A percentile compares a stretch with the other conserved stretches of the same genome.
Conservation (phyloP, 2,113 vertebrate species). For the Crypturellus undulatus region DNA sequence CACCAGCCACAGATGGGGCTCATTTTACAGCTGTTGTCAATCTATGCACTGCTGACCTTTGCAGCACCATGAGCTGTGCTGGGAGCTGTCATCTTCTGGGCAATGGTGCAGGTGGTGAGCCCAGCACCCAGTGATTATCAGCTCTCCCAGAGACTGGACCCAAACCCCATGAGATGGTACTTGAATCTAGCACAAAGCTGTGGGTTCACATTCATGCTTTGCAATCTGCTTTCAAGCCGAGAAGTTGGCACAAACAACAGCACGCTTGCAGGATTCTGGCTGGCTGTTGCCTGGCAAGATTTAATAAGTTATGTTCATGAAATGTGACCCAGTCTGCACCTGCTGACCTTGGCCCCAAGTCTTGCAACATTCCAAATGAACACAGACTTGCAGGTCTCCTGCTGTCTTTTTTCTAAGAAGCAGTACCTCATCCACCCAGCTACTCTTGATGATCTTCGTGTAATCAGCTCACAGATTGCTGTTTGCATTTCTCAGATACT, state of each 20-base stretch:
- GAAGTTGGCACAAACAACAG: not conserved
- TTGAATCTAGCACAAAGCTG: not conserved
- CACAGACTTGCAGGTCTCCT: rapidly evolving
- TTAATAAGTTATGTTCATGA: slow-evolving; percentile 2
- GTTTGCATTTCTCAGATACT: not conserved
- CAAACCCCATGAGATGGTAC: not conserved
- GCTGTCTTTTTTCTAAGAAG: not conserved
- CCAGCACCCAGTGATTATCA: not conserved
- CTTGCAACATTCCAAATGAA: not conserved
- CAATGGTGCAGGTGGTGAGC: not conserved
- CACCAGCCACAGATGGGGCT: not conserved
- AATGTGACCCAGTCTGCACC: not conserved
- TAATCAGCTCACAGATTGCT: not conserved
- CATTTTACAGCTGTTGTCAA: not conserved
- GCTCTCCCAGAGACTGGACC: not conserved
- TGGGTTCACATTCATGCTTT: not conserved
- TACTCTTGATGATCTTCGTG: not conserved
- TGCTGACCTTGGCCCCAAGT: slow-evolving; percentile 21
- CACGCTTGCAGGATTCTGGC: slow-evolving; percentile 17
- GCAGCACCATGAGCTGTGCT: not conserved
- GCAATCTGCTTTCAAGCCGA: slow-evolving; percentile 13
- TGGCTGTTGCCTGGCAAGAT: not conserved
- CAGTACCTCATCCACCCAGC: not conserved
- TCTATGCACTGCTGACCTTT: not conserved
- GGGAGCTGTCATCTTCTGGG: not conserved